Percentiles rank a stretch among this genome's conserved stretches.
Conservation (phyloP, 2,113 vertebrate species). For the Orthonyx spaldingii region DNA sequence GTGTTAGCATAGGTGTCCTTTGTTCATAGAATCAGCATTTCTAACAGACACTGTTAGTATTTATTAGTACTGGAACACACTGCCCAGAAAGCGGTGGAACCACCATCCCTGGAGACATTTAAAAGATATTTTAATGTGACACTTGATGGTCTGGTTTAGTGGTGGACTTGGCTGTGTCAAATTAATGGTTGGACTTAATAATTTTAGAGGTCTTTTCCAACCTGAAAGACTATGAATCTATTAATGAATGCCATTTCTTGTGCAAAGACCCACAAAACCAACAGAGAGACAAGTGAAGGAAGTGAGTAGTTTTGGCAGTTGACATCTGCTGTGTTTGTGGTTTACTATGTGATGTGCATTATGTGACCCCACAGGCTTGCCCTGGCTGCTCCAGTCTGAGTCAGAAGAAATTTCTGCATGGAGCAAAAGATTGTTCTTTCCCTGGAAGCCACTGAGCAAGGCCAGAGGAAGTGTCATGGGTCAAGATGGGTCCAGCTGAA, state of each 20-base stretch:
- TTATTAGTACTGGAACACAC: neutral
- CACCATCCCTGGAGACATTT: neutral
- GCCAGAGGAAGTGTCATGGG: neutral
- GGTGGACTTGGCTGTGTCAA: neutral
- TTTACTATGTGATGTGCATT: fast-evolving
- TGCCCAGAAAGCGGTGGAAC: neutral
- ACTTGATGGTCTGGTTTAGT: neutral
- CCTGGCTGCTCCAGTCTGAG: neutral
- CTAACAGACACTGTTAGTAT: neutral
- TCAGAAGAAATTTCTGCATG: neutral
- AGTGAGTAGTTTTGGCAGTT: neutral
- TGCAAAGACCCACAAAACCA: neutral
- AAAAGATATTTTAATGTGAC: neutral
- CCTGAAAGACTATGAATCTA: neutral
- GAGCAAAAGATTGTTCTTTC: neutral
- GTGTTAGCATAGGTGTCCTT: neutral
- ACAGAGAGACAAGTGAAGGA: neutral
- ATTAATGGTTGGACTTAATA: neutral
- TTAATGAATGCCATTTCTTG: neutral
- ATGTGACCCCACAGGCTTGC: neutral
- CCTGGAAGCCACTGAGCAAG: neutral
- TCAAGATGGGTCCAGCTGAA: neutral
- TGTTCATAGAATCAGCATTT: neutral
- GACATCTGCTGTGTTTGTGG: neutral
- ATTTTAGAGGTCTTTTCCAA: neutral